Conservation (phyloP, 2,888 invertebrate genomes). For the Oegoconia quadripuncta region DNA sequence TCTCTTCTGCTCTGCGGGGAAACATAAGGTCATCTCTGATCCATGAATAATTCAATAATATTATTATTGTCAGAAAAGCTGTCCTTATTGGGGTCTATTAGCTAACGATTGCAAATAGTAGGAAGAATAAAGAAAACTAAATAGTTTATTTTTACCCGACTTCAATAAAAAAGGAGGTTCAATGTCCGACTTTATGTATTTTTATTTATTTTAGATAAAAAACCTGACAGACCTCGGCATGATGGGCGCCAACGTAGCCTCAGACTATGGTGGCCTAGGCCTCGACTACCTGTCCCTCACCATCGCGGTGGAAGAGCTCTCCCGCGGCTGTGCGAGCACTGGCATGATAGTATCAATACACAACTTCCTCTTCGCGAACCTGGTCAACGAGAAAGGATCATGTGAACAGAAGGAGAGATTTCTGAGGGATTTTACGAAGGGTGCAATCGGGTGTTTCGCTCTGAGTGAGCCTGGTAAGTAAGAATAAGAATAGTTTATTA, state of each 20-base stretch:
- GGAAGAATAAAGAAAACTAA: too few relatives aligned
- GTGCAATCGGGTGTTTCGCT: conserved; percentile 87
- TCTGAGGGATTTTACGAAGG: conserved; percentile 79
- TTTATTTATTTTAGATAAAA: conserved; percentile 72
- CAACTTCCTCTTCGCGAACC: conserved; percentile 86
- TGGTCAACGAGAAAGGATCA: conserved; percentile 83
- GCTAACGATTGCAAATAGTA: too few relatives aligned
- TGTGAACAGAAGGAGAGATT: conserved; percentile 83
- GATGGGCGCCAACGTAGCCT: conserved; percentile 82
- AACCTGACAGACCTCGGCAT: conserved; percentile 85
- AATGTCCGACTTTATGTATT: conserved; percentile 1
- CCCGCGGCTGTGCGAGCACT: conserved; percentile 87
- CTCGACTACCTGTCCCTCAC: conserved; percentile 85
- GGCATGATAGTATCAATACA: conserved; percentile 88
- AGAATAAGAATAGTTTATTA: background rate
- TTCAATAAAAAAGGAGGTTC: too few relatives aligned
- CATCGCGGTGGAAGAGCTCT: conserved; percentile 87
- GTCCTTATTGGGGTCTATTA: too few relatives aligned
- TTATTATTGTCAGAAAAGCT: too few relatives aligned
- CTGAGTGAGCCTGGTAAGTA: conserved; percentile 86
- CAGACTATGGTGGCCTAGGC: conserved; percentile 83
- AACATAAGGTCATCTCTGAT: too few relatives aligned
- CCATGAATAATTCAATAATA: too few relatives aligned
- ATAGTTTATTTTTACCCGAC: too few relatives aligned
- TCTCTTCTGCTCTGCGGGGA: too few relatives aligned